phyloP scores from a whole-genome alignment of 1,140 invertebrate species.

The Polypedilum pembai region DNA sequence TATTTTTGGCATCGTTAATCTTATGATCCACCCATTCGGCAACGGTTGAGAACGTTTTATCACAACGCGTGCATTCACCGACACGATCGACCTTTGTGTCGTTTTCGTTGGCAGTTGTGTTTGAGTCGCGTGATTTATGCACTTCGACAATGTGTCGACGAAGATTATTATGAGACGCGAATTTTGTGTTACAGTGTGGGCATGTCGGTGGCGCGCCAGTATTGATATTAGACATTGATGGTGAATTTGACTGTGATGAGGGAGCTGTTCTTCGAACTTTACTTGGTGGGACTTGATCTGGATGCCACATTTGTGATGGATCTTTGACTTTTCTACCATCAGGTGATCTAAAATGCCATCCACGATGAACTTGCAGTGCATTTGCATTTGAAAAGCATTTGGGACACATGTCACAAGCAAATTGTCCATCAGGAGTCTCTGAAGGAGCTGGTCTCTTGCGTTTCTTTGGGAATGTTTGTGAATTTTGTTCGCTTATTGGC shows the following conservation, averaged over 20 bases:
- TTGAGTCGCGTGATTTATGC: constrained; percentile 40
- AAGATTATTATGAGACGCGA: constrained; percentile 42
- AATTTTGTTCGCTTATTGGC: constrained; percentile 36
- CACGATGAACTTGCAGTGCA: constrained; percentile 44
- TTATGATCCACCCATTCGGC: constrained; percentile 43
- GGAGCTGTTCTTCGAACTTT: constrained; percentile 8
- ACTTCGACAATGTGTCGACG: constrained; percentile 42
- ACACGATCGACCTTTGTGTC: constrained; percentile 39
- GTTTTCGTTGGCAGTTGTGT: constrained; percentile 33
- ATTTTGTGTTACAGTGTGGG: constrained; percentile 42
- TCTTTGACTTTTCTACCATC: constrained; percentile 44
- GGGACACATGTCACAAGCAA: constrained; percentile 42
- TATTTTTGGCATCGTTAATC: constrained; percentile 39
- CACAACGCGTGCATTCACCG: constrained; percentile 37
- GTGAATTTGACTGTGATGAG: not conserved
- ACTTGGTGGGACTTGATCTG: constrained; percentile 21
- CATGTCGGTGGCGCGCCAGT: constrained; percentile 31
- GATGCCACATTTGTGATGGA: constrained; percentile 30
- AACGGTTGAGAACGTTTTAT: constrained; percentile 37
- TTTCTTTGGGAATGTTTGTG: constrained; percentile 12
- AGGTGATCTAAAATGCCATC: constrained; percentile 44
- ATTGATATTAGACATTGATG: not conserved
- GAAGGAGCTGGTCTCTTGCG: not conserved
- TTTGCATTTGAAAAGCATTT: constrained; percentile 43
- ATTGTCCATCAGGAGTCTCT: constrained; percentile 33